A percentile compares a stretch with the other conserved stretches of the same genome.
Conservation (phyloP, 2,888 invertebrate genomes). For the Lithosia quadra region DNA sequence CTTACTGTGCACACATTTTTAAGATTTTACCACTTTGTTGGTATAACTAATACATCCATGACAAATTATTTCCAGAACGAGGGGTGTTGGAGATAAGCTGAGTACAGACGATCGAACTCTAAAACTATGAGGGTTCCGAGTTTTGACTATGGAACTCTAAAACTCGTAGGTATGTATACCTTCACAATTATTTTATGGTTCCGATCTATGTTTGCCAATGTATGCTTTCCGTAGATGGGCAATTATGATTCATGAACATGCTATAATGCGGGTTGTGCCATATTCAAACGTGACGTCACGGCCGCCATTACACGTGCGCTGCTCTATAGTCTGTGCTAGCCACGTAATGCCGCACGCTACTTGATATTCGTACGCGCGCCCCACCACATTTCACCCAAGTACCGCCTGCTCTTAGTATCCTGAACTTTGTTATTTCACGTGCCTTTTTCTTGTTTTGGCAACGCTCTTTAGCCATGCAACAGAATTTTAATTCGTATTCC, state of each 20-base stretch:
- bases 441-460: slow-evolving; percentile 58
- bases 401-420: slow-evolving; percentile 73
- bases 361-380: slow-evolving; percentile 74
- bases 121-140: neutral
- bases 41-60: no score
- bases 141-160: no score
- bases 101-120: no score
- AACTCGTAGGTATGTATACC: neutral
- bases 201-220: slow-evolving; percentile 42
- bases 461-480: slow-evolving; percentile 55
- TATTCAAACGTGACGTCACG: slow-evolving; percentile 74
- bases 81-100: no score
- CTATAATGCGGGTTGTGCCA: slow-evolving; percentile 59
- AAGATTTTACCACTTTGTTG: no score
- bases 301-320: slow-evolving; percentile 67
- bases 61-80: no score
- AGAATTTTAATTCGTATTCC: slow-evolving; percentile 56
- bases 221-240: slow-evolving; percentile 53
- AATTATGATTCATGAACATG: slow-evolving; percentile 69
- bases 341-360: slow-evolving; percentile 61
- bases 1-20: no score
- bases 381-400: slow-evolving; percentile 77
- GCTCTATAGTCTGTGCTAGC: slow-evolving; percentile 42
- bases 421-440: slow-evolving; percentile 78
- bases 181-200: slow-evolving; percentile 19